Evolutionary conservation across 2,797 vertebrate species (phyloP).

Genomic region (Phrynocephalus guinanensis): DNA sequence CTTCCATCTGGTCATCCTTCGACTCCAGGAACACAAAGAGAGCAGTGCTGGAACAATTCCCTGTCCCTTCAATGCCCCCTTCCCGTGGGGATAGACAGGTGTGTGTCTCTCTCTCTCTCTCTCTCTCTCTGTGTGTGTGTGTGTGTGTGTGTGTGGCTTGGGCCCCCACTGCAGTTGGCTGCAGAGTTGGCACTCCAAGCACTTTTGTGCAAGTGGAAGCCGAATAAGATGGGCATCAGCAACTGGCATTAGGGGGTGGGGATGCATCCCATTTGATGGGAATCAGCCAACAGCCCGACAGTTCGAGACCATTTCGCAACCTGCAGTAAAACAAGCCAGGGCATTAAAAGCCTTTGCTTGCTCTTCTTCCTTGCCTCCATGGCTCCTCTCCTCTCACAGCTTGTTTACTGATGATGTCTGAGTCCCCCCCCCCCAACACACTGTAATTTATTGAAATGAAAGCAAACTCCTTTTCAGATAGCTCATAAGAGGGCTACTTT

Average conservation of each 20-base stretch:
- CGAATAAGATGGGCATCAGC: not conserved
- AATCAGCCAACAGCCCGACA: not conserved
- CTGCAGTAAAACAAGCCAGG: not conserved
- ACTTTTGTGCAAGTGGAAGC: conserved; percentile 1
- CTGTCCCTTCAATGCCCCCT: not conserved
- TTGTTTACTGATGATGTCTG: not conserved
- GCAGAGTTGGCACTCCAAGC: not conserved
- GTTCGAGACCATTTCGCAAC: accelerated
- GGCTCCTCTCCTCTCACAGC: not conserved
- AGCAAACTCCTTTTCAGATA: not conserved
- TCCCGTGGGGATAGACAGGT: not conserved
- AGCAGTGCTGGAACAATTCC: not conserved
- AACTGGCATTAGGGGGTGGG: not conserved
- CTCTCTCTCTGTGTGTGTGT: not conserved
- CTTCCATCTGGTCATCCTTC: conserved; percentile 16
- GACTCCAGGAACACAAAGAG: not conserved
- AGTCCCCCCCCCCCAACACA: not conserved
- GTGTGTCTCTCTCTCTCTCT: not conserved
- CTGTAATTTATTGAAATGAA: not conserved
- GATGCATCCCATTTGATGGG: not conserved
- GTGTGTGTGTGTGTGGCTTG: not conserved
- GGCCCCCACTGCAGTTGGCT: too few species aligned
- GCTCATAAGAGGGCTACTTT: accelerated
- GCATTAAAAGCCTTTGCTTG: not conserved
- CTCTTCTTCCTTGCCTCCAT: accelerated